Evolutionary conservation across 2,888 invertebrate genomes (phyloP).

Genomic region (Choristoneura rosaceana): DNA sequence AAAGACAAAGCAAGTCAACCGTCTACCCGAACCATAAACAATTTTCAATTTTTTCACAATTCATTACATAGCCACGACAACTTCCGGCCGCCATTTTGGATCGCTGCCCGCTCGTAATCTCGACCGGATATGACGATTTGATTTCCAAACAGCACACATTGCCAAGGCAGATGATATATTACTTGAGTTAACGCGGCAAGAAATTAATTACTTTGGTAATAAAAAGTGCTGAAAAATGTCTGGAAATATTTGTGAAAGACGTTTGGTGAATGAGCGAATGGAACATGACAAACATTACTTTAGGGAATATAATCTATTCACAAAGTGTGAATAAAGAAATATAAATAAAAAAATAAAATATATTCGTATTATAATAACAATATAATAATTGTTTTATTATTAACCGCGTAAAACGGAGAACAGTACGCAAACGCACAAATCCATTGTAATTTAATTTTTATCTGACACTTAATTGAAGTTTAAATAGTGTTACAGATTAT

Average conservation of each 20-base stretch:
- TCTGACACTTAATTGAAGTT: no score
- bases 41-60: constrained; percentile 40
- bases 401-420: no score
- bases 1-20: not conserved
- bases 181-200: constrained; percentile 31
- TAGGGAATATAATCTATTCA: no score
- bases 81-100: constrained; percentile 40
- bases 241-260: not conserved
- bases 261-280: not conserved
- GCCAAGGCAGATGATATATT: constrained; percentile 39
- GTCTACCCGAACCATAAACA: constrained; percentile 31
- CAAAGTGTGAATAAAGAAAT: no score
- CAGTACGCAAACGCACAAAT: no score
- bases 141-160: constrained; percentile 42
- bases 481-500: no score
- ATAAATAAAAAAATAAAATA: no score
- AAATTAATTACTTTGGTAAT: constrained; percentile 34
- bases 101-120: constrained; percentile 40
- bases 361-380: no score
- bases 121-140: constrained; percentile 42
- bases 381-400: no score
- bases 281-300: not conserved
- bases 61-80: constrained; percentile 40
- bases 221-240: constrained; percentile 29
- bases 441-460: no score